Percentiles rank a stretch among this genome's conserved stretches.
Conservation (phyloP, 2,113 vertebrate genomes). For the Galbula dea region DNA sequence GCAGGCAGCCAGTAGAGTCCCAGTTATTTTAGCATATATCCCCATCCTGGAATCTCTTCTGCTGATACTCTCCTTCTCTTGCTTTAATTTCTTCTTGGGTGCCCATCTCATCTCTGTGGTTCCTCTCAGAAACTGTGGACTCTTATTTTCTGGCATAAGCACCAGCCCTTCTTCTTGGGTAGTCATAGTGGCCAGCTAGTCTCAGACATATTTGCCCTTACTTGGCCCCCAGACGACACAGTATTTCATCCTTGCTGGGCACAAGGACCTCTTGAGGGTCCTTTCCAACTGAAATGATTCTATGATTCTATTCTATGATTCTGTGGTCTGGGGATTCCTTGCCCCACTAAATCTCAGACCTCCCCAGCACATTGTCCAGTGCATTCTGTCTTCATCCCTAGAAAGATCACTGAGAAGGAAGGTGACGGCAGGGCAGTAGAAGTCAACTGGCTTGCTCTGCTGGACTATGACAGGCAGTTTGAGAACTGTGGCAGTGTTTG, state of each 20-base stretch:
- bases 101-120: not conserved
- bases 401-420: not conserved
- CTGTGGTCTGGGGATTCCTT: not conserved
- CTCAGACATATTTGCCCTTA: not conserved
- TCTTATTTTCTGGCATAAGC: not conserved
- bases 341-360: not conserved
- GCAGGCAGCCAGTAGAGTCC: not conserved
- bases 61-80: not conserved
- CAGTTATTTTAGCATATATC: not conserved
- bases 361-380: not conserved
- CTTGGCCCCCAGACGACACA: not conserved
- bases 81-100: not conserved
- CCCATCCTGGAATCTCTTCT: not conserved
- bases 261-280: too few relatives aligned
- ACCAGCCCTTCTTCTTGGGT: not conserved
- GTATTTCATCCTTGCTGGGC: not conserved
- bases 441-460: not conserved
- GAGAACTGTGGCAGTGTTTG: not conserved
- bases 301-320: too few relatives aligned
- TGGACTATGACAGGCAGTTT: not conserved
- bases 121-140: not conserved
- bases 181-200: not conserved
- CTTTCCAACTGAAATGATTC: too few relatives aligned
- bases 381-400: not conserved
- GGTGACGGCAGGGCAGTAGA: not conserved